Evolutionary conservation across 2,797 vertebrate species (phyloP), one percentile per base, ranked within the genome.

Genomic region (Melanotaenia parkinsoni): DNA sequence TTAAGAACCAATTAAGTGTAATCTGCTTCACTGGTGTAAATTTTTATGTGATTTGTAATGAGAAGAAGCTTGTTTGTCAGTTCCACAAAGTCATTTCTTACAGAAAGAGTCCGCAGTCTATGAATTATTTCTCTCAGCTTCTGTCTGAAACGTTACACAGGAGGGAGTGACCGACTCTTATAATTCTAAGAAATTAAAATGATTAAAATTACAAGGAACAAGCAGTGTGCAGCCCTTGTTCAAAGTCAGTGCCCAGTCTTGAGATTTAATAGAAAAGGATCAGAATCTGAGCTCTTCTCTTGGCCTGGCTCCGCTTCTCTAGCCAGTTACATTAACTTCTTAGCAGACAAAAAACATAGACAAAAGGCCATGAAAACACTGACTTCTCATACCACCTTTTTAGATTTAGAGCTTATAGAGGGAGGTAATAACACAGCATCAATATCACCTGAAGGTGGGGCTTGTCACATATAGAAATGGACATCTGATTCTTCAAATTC

Each of bases 1-100:
- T 28, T 10, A 37, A 51, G 6, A 74, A 2, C 13, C 58, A 72
- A 71, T 70, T 58, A 61, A 58, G 9, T 32, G 7, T 38, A 53
- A 38, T 68, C 26, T 57, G 54, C 24, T 69, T 67, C 59, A 14
- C 14, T 32, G 33, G 11, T 67, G 54, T 22, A 18, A 4, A 16
- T 14, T 58, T 30, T 56, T 24, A 14, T 51, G 22, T 72, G 10
- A 20, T 50, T 5, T 33, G 18, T 43, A 26, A 28, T 13, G 20
- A 57, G 24, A 40, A 43, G 24, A 58, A 0, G 5, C 20, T 30
- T 58, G 3, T 1, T 62, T 45, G 37, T 10, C 18, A 30, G 51
- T 28, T 11, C 51, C 24, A 28, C 4, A 4, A 54, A 54, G 5
- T 40, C 20, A 7, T 45, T 45, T 45, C 1, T 54, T 12, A 47